Conservation (phyloP, 2,888 invertebrate species). For the Leucophenga maculata region DNA sequence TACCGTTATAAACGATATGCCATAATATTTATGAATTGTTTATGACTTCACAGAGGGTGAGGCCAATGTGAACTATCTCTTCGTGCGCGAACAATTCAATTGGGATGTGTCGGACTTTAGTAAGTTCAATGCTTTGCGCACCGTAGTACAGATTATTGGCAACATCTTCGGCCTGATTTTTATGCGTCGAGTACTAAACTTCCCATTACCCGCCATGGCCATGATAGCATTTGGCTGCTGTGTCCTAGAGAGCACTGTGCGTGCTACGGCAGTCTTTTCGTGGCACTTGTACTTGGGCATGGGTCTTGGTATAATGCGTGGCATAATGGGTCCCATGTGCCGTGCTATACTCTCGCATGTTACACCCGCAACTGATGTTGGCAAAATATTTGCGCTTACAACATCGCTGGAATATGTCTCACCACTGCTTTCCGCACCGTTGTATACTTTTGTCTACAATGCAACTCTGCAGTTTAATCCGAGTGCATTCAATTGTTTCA, state of each 20-base stretch:
- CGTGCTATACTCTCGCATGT: conserved; percentile 70
- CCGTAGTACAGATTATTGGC: conserved; percentile 75
- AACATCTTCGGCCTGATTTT: conserved; percentile 76
- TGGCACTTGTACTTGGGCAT: conserved; percentile 70
- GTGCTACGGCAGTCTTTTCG: conserved; percentile 66
- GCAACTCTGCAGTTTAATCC: conserved; percentile 73
- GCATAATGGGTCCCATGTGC: conserved; percentile 70
- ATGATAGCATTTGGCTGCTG: conserved; percentile 64
- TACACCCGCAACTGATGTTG: conserved; percentile 71
- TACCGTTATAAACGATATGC: not conserved
- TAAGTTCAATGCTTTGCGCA: conserved; percentile 72
- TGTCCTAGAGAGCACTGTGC: conserved; percentile 67
- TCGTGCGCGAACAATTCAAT: conserved; percentile 67
- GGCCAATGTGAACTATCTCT: conserved; percentile 74
- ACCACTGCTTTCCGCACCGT: conserved; percentile 76
- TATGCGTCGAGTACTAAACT: conserved; percentile 71
- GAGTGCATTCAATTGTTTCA: conserved; percentile 77
- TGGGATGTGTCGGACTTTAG: conserved; percentile 70
- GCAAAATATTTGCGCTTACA: conserved; percentile 80
- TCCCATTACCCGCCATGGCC: conserved; percentile 67
- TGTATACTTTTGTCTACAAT: conserved; percentile 79
- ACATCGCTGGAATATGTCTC: conserved; percentile 79
- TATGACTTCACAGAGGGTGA: conserved; percentile 60
- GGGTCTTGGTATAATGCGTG: conserved; percentile 65
- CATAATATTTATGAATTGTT: not conserved